Conservation (phyloP, 2,113 vertebrate species). For the Oryzias curvinotus region DNA sequence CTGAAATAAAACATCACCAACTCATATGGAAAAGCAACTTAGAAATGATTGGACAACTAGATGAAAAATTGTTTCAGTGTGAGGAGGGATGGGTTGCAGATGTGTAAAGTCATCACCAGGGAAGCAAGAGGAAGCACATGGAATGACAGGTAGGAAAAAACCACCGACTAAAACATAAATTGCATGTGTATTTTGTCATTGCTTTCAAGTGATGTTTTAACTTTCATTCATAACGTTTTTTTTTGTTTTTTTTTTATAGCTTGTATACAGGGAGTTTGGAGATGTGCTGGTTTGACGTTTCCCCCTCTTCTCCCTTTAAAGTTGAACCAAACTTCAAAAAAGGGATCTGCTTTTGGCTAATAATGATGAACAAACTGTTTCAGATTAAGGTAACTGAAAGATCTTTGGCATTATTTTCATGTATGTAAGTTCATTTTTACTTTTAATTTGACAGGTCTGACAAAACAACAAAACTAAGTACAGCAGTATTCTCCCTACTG, state of each 20-base stretch:
- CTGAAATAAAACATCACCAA: not conserved
- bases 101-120: too few relatives aligned
- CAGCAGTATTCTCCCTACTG: constrained; percentile 20
- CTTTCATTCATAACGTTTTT: not conserved
- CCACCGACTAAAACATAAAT: not conserved
- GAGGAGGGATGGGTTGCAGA: too few relatives aligned
- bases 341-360: not conserved
- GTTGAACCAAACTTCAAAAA: not conserved
- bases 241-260: not conserved
- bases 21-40: not conserved
- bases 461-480: constrained; percentile 21
- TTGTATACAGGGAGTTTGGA: not conserved
- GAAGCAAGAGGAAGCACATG: too few relatives aligned
- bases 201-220: not conserved
- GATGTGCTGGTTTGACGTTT: not conserved
- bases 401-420: not conserved
- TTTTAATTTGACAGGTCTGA: not conserved
- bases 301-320: not conserved
- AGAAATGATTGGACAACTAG: too few relatives aligned
- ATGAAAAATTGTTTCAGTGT: too few relatives aligned
- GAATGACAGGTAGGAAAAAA: too few relatives aligned
- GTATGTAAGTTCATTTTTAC: not conserved
- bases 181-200: not conserved
- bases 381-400: not conserved
- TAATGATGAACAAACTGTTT: not conserved